Percentiles rank a stretch among this genome's conserved stretches.
These are phyloP conservation scores for Drosophila hamatofila DNA, from an alignment of 2,888 invertebrate species.

Conservation along the genomic window DNA sequence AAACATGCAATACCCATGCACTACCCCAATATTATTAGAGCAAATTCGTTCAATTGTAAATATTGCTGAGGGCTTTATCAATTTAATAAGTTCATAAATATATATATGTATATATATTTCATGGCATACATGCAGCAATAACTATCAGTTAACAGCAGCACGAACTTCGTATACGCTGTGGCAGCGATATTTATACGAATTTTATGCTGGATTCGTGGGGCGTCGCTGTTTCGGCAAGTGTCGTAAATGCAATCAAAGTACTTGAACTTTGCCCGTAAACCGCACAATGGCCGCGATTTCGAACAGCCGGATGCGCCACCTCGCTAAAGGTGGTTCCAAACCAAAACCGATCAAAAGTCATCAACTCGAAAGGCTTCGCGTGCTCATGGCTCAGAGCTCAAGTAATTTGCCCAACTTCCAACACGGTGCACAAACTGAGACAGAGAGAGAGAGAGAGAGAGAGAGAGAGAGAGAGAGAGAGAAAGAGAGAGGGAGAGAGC, in stretches of 20 bases:
- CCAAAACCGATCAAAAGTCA: conserved; percentile 63
- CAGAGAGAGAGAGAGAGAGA: background rate
- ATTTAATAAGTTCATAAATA: conserved; percentile 72
- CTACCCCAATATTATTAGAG: conserved; percentile 56
- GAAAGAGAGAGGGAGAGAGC: background rate
- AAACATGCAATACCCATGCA: conserved; percentile 50
- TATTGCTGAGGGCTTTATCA: conserved; percentile 59
- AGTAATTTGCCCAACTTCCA: conserved; percentile 8
- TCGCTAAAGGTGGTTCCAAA: conserved; percentile 58
- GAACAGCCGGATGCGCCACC: conserved; percentile 12
- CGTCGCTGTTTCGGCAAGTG: conserved; percentile 35
- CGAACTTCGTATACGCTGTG: conserved; percentile 73
- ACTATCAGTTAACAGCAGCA: conserved; percentile 26
- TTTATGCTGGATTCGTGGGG: background rate
- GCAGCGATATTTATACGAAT: conserved; percentile 5
- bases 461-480: background rate
- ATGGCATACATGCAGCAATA: background rate
- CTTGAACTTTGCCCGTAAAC: conserved; percentile 66
- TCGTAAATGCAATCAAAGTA: conserved; percentile 75
- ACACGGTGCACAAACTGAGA: too few relatives aligned
- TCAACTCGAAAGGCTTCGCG: conserved; percentile 72
- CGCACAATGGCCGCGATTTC: conserved; percentile 55
- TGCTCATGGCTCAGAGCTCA: conserved; percentile 27
- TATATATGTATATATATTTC: conserved; percentile 4
- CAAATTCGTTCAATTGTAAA: conserved; percentile 19